phyloP scores from a whole-genome alignment of 2,797 vertebrate species.

The Dipus sagitta region DNA sequence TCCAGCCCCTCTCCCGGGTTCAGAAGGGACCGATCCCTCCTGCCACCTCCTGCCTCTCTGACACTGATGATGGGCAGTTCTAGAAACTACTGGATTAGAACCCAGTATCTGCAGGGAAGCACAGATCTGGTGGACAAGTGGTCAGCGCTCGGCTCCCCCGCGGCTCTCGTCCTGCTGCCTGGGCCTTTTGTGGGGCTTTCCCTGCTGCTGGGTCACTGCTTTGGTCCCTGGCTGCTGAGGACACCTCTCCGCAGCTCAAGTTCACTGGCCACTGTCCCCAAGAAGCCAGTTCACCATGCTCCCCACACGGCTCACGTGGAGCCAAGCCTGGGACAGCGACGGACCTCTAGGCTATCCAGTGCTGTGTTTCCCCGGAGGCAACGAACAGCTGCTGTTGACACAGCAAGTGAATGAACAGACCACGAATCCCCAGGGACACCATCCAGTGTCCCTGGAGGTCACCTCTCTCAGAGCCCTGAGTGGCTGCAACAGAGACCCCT shows the following conservation, averaged over 20 bases:
- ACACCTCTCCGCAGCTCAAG: rapidly evolving
- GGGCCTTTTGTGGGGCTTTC: background rate
- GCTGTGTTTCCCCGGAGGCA: background rate
- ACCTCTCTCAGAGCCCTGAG: background rate
- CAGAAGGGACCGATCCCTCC: background rate
- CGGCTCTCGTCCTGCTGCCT: background rate
- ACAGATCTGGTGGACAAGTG: background rate
- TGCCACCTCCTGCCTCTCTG: no score
- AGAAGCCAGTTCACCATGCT: background rate
- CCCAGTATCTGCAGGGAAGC: background rate
- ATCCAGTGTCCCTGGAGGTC: background rate
- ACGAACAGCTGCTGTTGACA: rapidly evolving
- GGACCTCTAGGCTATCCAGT: background rate
- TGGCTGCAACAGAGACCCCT: background rate
- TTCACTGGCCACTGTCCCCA: background rate
- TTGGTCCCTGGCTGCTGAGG: background rate
- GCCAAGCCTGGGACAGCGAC: background rate
- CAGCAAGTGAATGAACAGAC: rapidly evolving
- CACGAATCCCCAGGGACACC: no score
- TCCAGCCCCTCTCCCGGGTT: background rate
- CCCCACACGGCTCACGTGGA: background rate
- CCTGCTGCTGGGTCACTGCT: background rate
- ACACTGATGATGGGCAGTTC: no score
- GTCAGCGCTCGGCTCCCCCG: background rate
- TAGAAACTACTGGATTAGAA: background rate